phyloP scores from a whole-genome alignment of 2,888 invertebrate species.

The Lithophane semibrunnea region DNA sequence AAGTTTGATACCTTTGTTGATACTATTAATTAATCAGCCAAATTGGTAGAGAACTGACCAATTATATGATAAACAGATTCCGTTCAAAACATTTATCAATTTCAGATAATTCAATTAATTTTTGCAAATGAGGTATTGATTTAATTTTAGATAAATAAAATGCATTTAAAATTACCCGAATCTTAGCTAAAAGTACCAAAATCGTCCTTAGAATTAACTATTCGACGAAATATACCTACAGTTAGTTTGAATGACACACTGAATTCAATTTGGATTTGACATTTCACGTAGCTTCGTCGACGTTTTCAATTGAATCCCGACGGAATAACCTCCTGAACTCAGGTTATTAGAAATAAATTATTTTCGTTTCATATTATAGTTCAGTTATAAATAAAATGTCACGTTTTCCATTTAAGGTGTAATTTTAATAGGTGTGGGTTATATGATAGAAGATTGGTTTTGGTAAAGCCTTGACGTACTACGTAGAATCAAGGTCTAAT shows the following conservation, averaged over 20 bases:
- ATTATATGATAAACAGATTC: constrained; percentile 24
- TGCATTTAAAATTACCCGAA: not conserved
- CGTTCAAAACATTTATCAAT: constrained; percentile 26
- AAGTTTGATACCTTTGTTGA: constrained; percentile 25
- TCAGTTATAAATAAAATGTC: constrained; percentile 24
- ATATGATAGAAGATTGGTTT: constrained; percentile 22
- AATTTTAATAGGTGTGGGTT: constrained; percentile 23
- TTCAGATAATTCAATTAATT: constrained; percentile 32
- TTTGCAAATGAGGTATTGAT: constrained; percentile 21
- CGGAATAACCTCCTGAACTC: constrained; percentile 27
- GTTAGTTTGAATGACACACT: constrained; percentile 8
- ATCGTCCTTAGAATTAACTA: not conserved
- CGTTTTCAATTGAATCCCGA: constrained; percentile 23
- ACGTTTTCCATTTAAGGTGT: constrained; percentile 34
- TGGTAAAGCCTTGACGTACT: not conserved
- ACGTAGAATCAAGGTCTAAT: constrained; percentile 6
- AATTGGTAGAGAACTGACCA: constrained; percentile 12
- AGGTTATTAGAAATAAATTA: constrained; percentile 25
- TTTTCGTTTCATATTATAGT: constrained; percentile 31
- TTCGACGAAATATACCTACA: not conserved
- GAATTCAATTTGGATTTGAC: constrained; percentile 45
- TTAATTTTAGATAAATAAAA: constrained; percentile 47
- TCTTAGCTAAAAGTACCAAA: not conserved
- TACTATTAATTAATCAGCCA: constrained; percentile 27
- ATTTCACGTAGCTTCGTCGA: constrained; percentile 31